Evolutionary conservation across 2,113 vertebrate species (phyloP).

Genomic region (Acrocephalus kingi): DNA sequence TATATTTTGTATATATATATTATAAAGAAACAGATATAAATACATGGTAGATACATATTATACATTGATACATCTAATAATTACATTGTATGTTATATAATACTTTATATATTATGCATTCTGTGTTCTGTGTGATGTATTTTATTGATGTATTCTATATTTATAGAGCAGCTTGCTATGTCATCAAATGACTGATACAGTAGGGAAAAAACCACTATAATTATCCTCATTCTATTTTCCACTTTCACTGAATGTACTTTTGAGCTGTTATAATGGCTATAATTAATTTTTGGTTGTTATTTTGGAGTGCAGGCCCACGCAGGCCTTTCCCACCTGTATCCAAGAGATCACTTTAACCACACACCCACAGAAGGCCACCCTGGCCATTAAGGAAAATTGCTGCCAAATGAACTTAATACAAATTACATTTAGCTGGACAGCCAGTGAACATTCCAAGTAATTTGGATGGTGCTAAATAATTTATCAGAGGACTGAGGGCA

Average conservation of each 20-base stretch:
- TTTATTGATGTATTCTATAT: neutral
- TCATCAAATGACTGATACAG: neutral
- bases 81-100: neutral
- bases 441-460: neutral
- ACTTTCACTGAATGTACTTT: neutral
- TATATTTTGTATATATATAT: neutral
- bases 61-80: too few species aligned
- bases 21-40: neutral
- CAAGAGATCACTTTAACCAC: neutral
- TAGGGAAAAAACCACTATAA: neutral
- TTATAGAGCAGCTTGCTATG: neutral
- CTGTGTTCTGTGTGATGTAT: neutral
- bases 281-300: neutral
- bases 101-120: too few species aligned
- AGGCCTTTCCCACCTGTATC: neutral
- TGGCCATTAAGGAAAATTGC: neutral
- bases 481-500: neutral
- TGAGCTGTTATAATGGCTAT: neutral
- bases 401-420: neutral
- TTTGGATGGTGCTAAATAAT: neutral
- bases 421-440: neutral
- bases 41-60: neutral
- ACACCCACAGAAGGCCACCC: neutral
- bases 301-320: neutral
- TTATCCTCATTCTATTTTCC: neutral